phyloP scores from a whole-genome alignment of 1,140 invertebrate genomes.

The Leptonema lineaticorne region DNA sequence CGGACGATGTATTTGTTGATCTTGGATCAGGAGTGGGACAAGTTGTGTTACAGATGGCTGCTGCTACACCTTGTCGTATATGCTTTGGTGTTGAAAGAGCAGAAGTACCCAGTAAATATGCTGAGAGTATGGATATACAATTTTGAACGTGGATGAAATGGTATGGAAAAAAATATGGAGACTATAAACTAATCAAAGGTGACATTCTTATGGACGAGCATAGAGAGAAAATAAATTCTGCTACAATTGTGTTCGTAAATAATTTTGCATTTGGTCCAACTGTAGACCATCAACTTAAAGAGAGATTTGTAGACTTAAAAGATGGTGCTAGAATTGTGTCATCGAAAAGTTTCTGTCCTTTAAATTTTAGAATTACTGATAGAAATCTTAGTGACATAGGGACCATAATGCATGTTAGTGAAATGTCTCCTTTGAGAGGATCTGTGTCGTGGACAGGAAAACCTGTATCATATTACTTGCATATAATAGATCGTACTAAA shows the following conservation, averaged over 20 bases:
- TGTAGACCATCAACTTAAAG: constrained; percentile 95
- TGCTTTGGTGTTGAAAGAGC: constrained; percentile 96
- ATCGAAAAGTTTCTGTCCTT: constrained; percentile 97
- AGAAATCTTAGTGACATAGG: constrained; percentile 86
- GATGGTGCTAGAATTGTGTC: constrained; percentile 96
- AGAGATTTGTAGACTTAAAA: constrained; percentile 92
- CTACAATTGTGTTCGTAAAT: constrained; percentile 96
- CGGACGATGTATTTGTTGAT: constrained; percentile 95
- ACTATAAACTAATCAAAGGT: constrained; percentile 89
- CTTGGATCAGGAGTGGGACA: constrained; percentile 97
- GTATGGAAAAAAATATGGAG: constrained; percentile 92
- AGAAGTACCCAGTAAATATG: constrained; percentile 92
- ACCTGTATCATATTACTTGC: constrained; percentile 96
- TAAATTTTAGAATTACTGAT: constrained; percentile 97
- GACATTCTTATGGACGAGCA: constrained; percentile 92
- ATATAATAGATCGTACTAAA: constrained; percentile 94
- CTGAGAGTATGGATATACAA: constrained; percentile 86
- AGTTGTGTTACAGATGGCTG: constrained; percentile 97
- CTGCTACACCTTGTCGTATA: constrained; percentile 85
- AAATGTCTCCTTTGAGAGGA: constrained; percentile 90
- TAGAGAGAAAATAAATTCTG: constrained; percentile 87
- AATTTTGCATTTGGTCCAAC: constrained; percentile 98
- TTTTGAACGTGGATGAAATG: constrained; percentile 95
- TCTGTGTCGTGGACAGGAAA: constrained; percentile 98
- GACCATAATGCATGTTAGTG: constrained; percentile 97